Evolutionary conservation across 1,140 invertebrate genomes (phyloP).

Genomic region (Helicoverpa zea): DNA sequence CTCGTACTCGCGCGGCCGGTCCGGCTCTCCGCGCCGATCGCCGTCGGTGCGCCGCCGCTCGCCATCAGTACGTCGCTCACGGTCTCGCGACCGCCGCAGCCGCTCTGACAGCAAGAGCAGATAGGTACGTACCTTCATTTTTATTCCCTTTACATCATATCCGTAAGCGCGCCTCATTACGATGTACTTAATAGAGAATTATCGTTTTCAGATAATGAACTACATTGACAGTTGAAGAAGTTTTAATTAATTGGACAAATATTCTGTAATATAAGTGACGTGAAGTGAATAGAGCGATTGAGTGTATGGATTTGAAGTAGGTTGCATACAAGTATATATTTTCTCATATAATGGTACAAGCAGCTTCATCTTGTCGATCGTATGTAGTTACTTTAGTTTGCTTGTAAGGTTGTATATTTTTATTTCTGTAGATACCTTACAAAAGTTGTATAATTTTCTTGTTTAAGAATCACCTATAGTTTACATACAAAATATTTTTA

Average conservation of each 20-base stretch:
- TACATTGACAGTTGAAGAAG: neutral
- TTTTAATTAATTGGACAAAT: slow-evolving; percentile 36
- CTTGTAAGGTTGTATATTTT: slow-evolving; percentile 42
- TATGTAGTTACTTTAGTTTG: slow-evolving; percentile 33
- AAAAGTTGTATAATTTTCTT: slow-evolving; percentile 32
- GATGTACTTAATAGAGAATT: neutral
- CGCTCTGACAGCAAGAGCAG: slow-evolving; percentile 83
- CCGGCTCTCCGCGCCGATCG: slow-evolving; percentile 77
- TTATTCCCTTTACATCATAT: neutral
- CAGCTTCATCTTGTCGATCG: slow-evolving; percentile 41
- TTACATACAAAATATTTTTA: slow-evolving; percentile 33
- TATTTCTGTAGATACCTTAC: slow-evolving; percentile 21
- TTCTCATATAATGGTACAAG: slow-evolving; percentile 30
- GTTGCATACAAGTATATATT: slow-evolving; percentile 16
- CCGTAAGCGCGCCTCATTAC: no score
- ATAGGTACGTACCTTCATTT: slow-evolving; percentile 53
- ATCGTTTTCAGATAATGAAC: slow-evolving; percentile 7
- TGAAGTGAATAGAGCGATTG: slow-evolving; percentile 38
- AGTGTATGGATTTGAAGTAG: slow-evolving; percentile 30
- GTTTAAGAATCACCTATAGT: slow-evolving; percentile 13
- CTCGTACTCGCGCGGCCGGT: slow-evolving; percentile 79
- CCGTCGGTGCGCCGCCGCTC: slow-evolving; percentile 79
- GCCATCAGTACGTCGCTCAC: slow-evolving; percentile 76
- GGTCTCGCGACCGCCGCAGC: slow-evolving; percentile 79
- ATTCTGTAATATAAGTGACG: slow-evolving; percentile 45